Evolutionary conservation across 92 coral and sea anemone genomes (phyloP), one percentile per base, ranked within the genome.

Genomic region (Porites rus): DNA sequence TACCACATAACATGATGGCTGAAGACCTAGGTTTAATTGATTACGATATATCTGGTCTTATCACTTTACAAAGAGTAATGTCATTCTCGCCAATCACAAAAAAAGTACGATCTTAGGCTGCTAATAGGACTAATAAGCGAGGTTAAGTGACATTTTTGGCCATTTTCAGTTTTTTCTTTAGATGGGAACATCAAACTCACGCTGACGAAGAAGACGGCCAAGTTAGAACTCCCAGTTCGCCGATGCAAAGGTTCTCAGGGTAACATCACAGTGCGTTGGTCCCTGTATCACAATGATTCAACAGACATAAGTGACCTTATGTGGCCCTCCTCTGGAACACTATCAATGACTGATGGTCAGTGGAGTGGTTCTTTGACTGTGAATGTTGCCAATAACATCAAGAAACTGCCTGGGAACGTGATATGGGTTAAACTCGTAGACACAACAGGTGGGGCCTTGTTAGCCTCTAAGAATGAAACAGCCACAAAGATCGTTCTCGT

Each of bases 231-330:
- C 53, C 93, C 93, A 16, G 66, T 96, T 73, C 88, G 88, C 58
- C 92, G 98, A 67, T 90, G 93, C 6, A 96, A 96, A 81, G 98
- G 98, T 13, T 88, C 98, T 18, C 92, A 89, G 16, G 98, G 98
- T 3, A 66, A 84, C 81, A 89, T 96, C 31, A 90, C 85, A 28
- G 92, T 94, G 77, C 75, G 75, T 51, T 96, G 98, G 98, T 87
- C 86, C 18, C 76, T 91, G 54, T 78, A 72, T 56, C 88, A 87
- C 88, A 89, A 92, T 79, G 77, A 87, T 51, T 71, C 98, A 43
- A 54, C 78, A 21, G 63, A 80, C 73, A 67, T 20, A 16, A 20
- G 75, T 28, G 77, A 84, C 28, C 79, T 96, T 50, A 76, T 91
- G 10, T 88, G 94, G 94, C 98, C 98, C 8, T 53, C 60, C 60